These are phyloP conservation scores for Garrulus glandarius DNA, from an alignment of 2,797 vertebrate genomes.

Conservation along the genomic window DNA sequence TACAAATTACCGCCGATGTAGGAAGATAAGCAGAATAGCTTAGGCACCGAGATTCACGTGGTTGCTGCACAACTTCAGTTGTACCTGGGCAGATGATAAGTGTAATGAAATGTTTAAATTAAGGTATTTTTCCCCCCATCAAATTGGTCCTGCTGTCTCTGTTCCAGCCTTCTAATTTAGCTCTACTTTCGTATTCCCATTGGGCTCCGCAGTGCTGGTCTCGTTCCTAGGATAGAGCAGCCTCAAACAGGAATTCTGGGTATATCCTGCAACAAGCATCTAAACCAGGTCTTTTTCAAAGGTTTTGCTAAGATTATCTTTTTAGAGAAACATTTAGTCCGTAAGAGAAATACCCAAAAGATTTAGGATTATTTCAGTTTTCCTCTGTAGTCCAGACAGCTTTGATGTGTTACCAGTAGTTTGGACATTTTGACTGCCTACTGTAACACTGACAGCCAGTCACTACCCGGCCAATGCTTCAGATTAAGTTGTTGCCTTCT, in stretches of 20 bases:
- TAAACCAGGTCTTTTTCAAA: neutral
- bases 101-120: neutral
- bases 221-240: neutral
- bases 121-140: neutral
- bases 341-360: neutral
- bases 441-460: slow-evolving; percentile 15
- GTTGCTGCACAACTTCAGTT: neutral
- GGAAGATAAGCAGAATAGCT: neutral
- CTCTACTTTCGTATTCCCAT: neutral
- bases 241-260: neutral
- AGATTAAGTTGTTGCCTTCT: slow-evolving; percentile 67
- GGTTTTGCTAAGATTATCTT: neutral
- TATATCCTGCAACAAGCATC: neutral
- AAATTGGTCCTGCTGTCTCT: neutral
- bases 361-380: neutral
- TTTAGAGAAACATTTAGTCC: neutral
- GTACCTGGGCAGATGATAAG: neutral
- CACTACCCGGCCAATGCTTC: slow-evolving; percentile 46
- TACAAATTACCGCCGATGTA: neutral
- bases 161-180: neutral
- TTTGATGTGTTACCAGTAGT: neutral
- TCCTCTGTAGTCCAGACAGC: neutral
- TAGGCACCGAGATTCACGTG: neutral
- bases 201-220: neutral
- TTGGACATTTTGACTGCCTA: slow-evolving; percentile 28